A percentile compares a stretch with the other conserved stretches of the same genome.
phyloP scores from a whole-genome alignment of 2,888 invertebrate species.

The Teinopalpus imperialis region DNA sequence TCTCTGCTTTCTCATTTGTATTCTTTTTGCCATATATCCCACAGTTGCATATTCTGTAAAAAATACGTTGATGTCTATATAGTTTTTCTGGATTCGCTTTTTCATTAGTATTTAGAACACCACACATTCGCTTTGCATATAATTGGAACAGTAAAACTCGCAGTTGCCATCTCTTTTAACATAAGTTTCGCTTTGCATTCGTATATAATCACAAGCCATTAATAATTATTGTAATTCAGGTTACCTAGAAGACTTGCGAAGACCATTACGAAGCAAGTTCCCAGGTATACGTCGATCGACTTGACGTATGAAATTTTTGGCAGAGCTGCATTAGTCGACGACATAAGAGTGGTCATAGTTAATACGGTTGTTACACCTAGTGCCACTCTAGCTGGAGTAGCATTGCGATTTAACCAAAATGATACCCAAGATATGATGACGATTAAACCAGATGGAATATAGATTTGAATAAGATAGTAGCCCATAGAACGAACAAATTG shows the following conservation, averaged over 20 bases:
- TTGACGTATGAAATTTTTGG: conserved; percentile 99
- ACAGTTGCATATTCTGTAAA: conserved; percentile 97
- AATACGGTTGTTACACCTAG: conserved; percentile 97
- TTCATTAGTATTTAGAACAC: too few species aligned
- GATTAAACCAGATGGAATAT: conserved; percentile 98
- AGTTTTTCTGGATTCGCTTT: too few species aligned
- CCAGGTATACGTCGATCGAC: conserved; percentile 98
- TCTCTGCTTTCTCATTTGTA: conserved; percentile 97
- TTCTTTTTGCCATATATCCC: conserved; percentile 98
- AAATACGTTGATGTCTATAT: too few species aligned
- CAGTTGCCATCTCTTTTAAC: conserved; percentile 12
- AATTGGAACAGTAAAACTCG: conserved; percentile 18
- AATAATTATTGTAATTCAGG: too few species aligned
- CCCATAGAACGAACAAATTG: conserved; percentile 99
- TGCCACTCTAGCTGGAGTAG: conserved; percentile 96
- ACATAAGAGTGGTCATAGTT: conserved; percentile 99
- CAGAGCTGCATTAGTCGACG: conserved; percentile 96
- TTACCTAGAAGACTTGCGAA: conserved; percentile 98
- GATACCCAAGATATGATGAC: conserved; percentile 99
- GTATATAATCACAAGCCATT: conserved; percentile 44
- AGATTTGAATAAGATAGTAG: conserved; percentile 99
- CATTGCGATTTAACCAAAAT: conserved; percentile 97
- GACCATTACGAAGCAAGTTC: conserved; percentile 99
- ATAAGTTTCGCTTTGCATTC: conserved; percentile 34
- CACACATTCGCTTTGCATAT: conserved; percentile 24